Conservation (phyloP, 2,888 invertebrate species). For the Philereme vetulata region DNA sequence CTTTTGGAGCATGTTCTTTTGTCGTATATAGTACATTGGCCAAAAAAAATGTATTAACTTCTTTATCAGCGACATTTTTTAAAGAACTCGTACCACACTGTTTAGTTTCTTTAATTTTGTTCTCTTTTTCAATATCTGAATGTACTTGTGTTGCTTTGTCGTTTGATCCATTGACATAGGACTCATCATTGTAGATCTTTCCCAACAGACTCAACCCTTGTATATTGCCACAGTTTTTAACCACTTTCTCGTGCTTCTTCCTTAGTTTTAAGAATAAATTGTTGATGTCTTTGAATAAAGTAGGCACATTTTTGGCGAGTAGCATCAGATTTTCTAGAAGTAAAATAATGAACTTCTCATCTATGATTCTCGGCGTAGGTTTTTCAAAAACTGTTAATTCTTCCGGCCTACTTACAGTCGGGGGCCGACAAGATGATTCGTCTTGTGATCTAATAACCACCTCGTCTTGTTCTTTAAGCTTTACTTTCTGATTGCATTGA, state of each 20-base stretch:
- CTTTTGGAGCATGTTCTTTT: neutral
- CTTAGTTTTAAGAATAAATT: constrained; percentile 56
- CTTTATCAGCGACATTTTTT: constrained; percentile 22
- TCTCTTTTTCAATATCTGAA: constrained; percentile 24
- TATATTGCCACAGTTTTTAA: constrained; percentile 44
- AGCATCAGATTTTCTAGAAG: constrained; percentile 63
- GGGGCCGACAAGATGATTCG: constrained; percentile 27
- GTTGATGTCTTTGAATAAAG: constrained; percentile 63
- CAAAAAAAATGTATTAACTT: constrained; percentile 11
- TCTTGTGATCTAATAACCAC: constrained; percentile 26
- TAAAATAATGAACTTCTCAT: constrained; percentile 67
- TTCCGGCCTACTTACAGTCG: constrained; percentile 32
- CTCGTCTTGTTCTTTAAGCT: constrained; percentile 38
- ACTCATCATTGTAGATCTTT: constrained; percentile 61
- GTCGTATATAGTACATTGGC: neutral
- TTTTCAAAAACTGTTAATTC: constrained; percentile 52
- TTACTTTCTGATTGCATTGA: constrained; percentile 44
- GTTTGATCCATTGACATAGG: constrained; percentile 35
- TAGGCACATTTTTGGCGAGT: constrained; percentile 59
- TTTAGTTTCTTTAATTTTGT: constrained; percentile 13
- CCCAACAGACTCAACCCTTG: constrained; percentile 62
- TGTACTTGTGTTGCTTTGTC: constrained; percentile 46
- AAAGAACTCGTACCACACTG: constrained; percentile 25
- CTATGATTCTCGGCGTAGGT: constrained; percentile 55
- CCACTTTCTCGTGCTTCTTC: constrained; percentile 57